Base-by-base conservation (phyloP, 2,113 vertebrate genomes). In the Pao palembangensis region DNA sequence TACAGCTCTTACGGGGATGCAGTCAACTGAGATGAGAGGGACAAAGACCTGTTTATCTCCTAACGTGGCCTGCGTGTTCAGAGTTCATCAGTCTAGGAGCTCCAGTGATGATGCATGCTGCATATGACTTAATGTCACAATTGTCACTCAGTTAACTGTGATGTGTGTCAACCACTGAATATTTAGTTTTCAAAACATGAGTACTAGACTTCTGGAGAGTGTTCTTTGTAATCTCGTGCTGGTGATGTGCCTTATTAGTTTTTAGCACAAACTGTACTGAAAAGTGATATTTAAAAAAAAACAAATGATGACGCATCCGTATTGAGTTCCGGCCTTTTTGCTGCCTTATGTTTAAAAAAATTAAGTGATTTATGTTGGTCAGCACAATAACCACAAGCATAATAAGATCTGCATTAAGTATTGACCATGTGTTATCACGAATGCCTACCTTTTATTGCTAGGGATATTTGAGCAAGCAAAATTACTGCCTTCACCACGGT, bases 371-470 rank as follows among this genome's bases (percentile, higher is more conserved):
- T 2, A 8, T 68, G 62, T 57, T 34, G 18, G 8, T 55, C 51
- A 43, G 58, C 14, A 6, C 67, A 64, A 65, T 60, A 64, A 21
- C 44, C 18, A 5, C 41, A 5, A 49, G 13, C 57, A 16, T 16
- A 16, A 74, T 42, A 52, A 67, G 58, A 67, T 31, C 54, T 17
- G 48, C 69, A 85, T 82, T 75, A 83, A 58, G 58, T 52, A 78
- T 81, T 79, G 66, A 79, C 76, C 67, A n/a, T 38, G 59, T 31
- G 17, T 61, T 63, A 66, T 70, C 46, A 57, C 55, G 71, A 73
- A 73, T 78, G 72, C 55, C 8, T 42, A 46, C 58, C 64, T 73
- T 87, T 87, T 87, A 87, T 92, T 92, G 90, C 81, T 67, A 71
- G 34, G n/a, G 61, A 59, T 73, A 68, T 77, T 41, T 21, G 69